Percentiles rank a stretch among this genome's conserved stretches.
phyloP scores from a whole-genome alignment of 64 coral and sea anemone genomes.

The Anthopleura sola region DNA sequence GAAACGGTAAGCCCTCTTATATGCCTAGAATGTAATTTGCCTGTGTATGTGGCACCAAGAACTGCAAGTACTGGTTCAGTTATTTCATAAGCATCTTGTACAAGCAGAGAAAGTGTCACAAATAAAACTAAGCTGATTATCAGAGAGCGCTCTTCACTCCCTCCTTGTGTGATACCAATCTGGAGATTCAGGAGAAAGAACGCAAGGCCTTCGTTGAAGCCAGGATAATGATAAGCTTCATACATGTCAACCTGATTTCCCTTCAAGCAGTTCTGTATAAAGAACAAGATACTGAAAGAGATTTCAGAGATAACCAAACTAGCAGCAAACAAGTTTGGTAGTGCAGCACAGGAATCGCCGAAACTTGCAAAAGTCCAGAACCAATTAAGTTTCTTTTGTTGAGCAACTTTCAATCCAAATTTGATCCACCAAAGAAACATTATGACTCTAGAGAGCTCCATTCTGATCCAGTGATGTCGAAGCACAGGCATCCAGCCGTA shows the following conservation, averaged over 20 bases:
- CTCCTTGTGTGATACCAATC: conserved; percentile 47
- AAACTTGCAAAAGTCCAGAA: conserved; percentile 58
- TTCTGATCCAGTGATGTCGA: conserved; percentile 65
- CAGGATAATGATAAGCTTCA: conserved; percentile 47
- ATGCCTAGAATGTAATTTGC: conserved; percentile 50
- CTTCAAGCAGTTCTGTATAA: conserved; percentile 36
- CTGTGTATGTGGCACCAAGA: conserved; percentile 77
- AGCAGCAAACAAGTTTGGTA: conserved; percentile 69
- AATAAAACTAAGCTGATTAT: conserved; percentile 71
- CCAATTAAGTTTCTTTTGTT: conserved; percentile 48
- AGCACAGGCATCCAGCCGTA: conserved; percentile 80
- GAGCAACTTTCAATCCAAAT: conserved; percentile 53
- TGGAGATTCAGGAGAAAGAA: conserved; percentile 79
- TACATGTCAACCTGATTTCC: conserved; percentile 42
- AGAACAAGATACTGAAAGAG: conserved; percentile 45
- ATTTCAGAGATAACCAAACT: conserved; percentile 69
- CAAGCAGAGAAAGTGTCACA: conserved; percentile 72
- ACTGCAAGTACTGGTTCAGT: conserved; percentile 73
- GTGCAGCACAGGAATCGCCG: conserved; percentile 56
- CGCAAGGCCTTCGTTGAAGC: conserved; percentile 73
- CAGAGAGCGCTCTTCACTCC: conserved; percentile 51
- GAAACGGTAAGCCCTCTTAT: conserved; percentile 45
- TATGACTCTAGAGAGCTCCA: conserved; percentile 58
- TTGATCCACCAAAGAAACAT: conserved; percentile 76
- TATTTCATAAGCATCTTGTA: conserved; percentile 76